These are phyloP conservation scores for Jordanella pulchra DNA, from an alignment of 2,797 vertebrate species.

Conservation along the genomic window DNA sequence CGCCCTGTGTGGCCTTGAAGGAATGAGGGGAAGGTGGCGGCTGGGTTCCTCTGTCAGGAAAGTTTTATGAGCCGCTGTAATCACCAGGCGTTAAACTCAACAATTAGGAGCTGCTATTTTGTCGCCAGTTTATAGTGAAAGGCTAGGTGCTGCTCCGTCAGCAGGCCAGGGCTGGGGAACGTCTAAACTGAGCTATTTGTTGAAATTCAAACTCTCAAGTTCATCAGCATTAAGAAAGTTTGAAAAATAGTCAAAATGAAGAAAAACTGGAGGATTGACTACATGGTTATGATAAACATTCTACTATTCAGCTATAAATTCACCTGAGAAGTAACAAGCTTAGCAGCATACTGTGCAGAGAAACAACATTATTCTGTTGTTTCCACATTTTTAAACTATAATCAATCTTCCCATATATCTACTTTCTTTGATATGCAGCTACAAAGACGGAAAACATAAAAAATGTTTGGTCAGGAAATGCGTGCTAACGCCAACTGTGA, in stretches of 20 bases:
- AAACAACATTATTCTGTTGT: too few relatives aligned
- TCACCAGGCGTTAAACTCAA: conserved; percentile 82
- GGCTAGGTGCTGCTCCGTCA: conserved; percentile 30
- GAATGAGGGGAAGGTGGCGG: conserved; percentile 28
- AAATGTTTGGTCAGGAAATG: too few relatives aligned
- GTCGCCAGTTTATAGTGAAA: conserved; percentile 71
- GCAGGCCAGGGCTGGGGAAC: conserved; percentile 7
- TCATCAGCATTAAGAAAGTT: neutral
- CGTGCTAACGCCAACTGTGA: too few relatives aligned
- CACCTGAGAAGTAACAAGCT: neutral
- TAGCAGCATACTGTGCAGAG: too few relatives aligned
- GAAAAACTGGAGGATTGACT: neutral
- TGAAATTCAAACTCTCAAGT: neutral
- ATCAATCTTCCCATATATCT: too few relatives aligned
- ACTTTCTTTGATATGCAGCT: too few relatives aligned
- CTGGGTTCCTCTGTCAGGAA: conserved; percentile 47
- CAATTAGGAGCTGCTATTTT: conserved; percentile 81
- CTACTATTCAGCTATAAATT: neutral
- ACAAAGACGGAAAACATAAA: too few relatives aligned
- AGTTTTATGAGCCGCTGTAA: conserved; percentile 79
- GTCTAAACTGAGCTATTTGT: conserved; percentile 7
- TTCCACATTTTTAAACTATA: too few relatives aligned
- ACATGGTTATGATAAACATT: neutral
- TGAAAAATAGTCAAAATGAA: too few relatives aligned
- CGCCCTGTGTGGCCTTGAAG: conserved; percentile 77